Base-by-base conservation (phyloP, 1,140 invertebrate species). In the Sycophila sp. region DNA sequence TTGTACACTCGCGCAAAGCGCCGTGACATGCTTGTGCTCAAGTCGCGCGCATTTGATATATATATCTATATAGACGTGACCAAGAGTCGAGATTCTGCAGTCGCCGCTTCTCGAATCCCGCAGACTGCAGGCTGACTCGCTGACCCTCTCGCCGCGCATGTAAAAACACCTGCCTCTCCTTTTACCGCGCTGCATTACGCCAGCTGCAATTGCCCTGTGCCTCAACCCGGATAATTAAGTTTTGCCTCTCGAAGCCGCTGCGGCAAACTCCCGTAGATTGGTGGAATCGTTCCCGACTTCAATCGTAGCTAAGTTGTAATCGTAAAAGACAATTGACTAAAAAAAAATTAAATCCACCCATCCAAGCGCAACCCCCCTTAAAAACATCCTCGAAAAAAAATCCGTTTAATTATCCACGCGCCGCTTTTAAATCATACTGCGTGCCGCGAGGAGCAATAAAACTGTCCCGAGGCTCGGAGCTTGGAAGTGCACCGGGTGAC, bases 141-240 rank as follows among this genome's bases (percentile, higher is more conserved):
- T 69, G 67, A 62, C 67, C 58, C 67, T 69, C 58, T 69, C 58
- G 34, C 42, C 67, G 4, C 32, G 40, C 55, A 26, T 53, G 67
- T 42, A 42, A 69, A 69, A 62, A 55, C 67, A 69, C 67, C 67
- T 69, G 58, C 67, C 58, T 56, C 17, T 22, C 34, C 32, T 55
- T 69, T 63, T 47, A 15, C 19, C 34, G 45, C 58, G 32, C 56
- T 38, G 56, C 26, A 60, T 51, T 59, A 45, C 51, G 55, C 62
- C 45, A 59, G 56, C 56, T 69, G 40, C 60, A 69, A 62, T 72
- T 76, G 71, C 69, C 74, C 73, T 71, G 73, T 65, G 66, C 64
- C 69, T n/a, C n/a, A n/a, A n/a, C n/a, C n/a, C n/a, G n/a, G n/a
- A 49, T 69, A 62, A 69, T 69, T 69, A n/a, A 45, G 42, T 45